Conservation (phyloP, 2,888 invertebrate genomes). For the Tetanocera ferruginea region DNA sequence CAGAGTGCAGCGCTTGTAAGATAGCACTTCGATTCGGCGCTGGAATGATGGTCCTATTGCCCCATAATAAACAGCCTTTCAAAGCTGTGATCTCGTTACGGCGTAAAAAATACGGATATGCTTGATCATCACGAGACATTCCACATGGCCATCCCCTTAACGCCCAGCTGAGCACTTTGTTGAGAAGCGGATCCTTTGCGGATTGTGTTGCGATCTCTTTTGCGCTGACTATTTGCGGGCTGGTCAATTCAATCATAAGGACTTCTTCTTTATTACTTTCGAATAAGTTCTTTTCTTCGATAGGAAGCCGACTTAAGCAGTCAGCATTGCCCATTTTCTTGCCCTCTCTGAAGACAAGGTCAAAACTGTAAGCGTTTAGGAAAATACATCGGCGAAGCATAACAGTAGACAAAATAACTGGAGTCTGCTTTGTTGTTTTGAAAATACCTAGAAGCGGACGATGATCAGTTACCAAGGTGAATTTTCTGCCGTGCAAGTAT, state of each 20-base stretch:
- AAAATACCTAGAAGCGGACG: constrained; percentile 42
- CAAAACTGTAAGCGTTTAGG: too few relatives aligned
- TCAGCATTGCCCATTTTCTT: constrained; percentile 30
- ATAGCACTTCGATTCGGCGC: constrained; percentile 12
- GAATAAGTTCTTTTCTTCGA: constrained; percentile 27
- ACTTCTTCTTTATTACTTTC: constrained; percentile 33
- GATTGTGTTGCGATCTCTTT: too few relatives aligned
- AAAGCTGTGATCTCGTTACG: constrained; percentile 25
- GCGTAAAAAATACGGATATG: constrained; percentile 34
- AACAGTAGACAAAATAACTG: constrained; percentile 31
- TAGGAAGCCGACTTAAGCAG: constrained; percentile 37
- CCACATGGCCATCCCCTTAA: too few relatives aligned
- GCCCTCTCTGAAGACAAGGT: too few relatives aligned
- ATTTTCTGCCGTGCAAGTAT: constrained; percentile 43
- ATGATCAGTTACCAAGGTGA: constrained; percentile 41
- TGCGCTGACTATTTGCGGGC: too few relatives aligned
- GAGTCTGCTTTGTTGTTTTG: constrained; percentile 43
- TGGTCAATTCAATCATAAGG: too few relatives aligned
- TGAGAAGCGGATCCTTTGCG: too few relatives aligned
- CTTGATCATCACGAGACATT: too few relatives aligned
- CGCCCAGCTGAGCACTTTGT: too few relatives aligned
- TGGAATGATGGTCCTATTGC: constrained; percentile 40
- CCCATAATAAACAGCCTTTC: constrained; percentile 44
- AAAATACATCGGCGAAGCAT: too few relatives aligned
- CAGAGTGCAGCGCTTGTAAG: constrained; percentile 13